Conservation (phyloP, 2,797 vertebrate species). For the Sebastes kiyomatsui region DNA sequence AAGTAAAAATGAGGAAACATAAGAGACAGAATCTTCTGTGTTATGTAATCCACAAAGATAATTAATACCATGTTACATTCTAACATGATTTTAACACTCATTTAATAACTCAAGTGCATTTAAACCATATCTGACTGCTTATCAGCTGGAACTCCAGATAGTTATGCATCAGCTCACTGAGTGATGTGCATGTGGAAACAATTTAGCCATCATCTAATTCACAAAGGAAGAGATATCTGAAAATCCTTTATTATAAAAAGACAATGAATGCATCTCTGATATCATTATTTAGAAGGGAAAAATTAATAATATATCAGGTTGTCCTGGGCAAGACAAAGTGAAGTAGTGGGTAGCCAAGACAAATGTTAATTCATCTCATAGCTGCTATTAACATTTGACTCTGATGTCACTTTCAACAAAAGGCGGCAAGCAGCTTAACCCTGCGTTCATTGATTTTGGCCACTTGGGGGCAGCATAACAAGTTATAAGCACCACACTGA, state of each 20-base stretch:
- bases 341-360: neutral
- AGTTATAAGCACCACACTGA: neutral
- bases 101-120: constrained; percentile 60
- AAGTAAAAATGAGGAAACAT: constrained; percentile 2
- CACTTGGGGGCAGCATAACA: neutral
- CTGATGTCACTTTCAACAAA: neutral
- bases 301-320: constrained; percentile 2
- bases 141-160: constrained; percentile 68
- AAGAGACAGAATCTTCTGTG: constrained; percentile 29
- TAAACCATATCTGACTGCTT: constrained; percentile 54
- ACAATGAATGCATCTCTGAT: constrained; percentile 17
- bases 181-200: constrained; percentile 44
- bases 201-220: constrained; percentile 56
- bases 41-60: constrained; percentile 64
- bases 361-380: neutral
- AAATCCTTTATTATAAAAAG: constrained; percentile 22
- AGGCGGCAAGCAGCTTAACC: neutral
- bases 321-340: neutral
- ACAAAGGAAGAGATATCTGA: constrained; percentile 21
- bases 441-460: neutral
- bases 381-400: neutral
- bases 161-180: constrained; percentile 51
- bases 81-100: constrained; percentile 67
- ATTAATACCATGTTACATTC: constrained; percentile 60
- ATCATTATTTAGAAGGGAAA: constrained; percentile 2